Conservation (phyloP, 2,113 vertebrate genomes). For the Tursiops truncatus region DNA sequence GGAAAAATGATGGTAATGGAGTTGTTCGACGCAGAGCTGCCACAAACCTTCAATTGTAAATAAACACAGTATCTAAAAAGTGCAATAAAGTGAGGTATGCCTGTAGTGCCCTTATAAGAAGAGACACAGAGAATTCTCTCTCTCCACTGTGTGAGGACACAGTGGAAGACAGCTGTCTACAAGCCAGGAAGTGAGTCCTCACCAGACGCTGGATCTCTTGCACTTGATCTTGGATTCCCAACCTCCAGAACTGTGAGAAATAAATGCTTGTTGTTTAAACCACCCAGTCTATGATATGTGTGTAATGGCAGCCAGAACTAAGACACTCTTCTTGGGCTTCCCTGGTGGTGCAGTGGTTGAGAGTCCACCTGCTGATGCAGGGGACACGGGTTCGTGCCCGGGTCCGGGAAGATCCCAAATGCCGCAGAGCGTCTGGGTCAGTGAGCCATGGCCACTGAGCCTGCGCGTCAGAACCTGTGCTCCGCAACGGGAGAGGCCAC, state of each 20-base stretch:
- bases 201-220: background rate
- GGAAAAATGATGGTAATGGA: background rate
- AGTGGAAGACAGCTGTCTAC: background rate
- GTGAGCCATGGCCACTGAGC: too few relatives aligned
- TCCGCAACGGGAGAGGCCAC: too few relatives aligned
- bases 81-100: background rate
- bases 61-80: background rate
- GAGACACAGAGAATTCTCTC: background rate
- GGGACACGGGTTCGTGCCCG: too few relatives aligned
- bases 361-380: too few relatives aligned
- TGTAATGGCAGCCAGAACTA: background rate
- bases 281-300: background rate
- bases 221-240: background rate
- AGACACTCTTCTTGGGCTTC: background rate
- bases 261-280: background rate
- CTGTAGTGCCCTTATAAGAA: background rate
- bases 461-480: too few relatives aligned
- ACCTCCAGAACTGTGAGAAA: background rate
- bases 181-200: background rate
- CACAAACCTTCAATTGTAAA: background rate
- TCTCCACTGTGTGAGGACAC: background rate
- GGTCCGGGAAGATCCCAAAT: too few relatives aligned
- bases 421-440: too few relatives aligned
- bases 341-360: too few relatives aligned
- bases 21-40: background rate